Evolutionary conservation across 2,888 invertebrate species (phyloP), one percentile per base, ranked within the genome.

Genomic region (Eugnorisma glareosa): DNA sequence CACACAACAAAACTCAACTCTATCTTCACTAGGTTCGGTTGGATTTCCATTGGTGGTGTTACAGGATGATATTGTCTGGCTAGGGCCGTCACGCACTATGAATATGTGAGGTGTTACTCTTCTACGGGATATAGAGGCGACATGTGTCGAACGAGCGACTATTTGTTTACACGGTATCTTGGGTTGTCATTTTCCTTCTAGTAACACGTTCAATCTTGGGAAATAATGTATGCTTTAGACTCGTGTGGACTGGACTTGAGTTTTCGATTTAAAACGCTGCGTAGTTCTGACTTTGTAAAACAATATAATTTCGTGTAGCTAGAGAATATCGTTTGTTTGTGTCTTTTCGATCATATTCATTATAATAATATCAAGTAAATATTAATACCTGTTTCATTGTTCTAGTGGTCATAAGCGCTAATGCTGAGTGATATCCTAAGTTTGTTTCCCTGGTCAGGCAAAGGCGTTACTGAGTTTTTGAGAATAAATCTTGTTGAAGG

Each of bases 91-190:
- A 82, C 71, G 73, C 77, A 79, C 76, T 81, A 83, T 85, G 85
- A 83, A 87, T 86, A 85, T 81, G 80, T 83, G 81, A 85, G 85
- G 77, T 88, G 85, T 76, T 72, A 82, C 72, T 67, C 59, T 75
- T 78, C 68, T 40, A 57, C 69, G 66, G 72, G 73, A 82, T 69
- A 79, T 75, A 80, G 82, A 71, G 70, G 70, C 63, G 78, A 86
- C 87, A 86, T 73, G 69, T 84, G 86, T 87, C 79, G 83, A 64
- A 78, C 74, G 40, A 59, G 73, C 54, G 67, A 48, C 67, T 75
- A 73, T 84, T 82, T 84, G 85, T 84, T 82, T 84, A 75, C 79
- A 66, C 51, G 70, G 48, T 82, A 74, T 72, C 75, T 48, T 73
- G 45, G 15, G 15, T 67, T 84, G 79, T 82, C 54, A 82, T 85